Conservation (phyloP, 1,140 invertebrate genomes). For the Branchinecta lynchi region DNA sequence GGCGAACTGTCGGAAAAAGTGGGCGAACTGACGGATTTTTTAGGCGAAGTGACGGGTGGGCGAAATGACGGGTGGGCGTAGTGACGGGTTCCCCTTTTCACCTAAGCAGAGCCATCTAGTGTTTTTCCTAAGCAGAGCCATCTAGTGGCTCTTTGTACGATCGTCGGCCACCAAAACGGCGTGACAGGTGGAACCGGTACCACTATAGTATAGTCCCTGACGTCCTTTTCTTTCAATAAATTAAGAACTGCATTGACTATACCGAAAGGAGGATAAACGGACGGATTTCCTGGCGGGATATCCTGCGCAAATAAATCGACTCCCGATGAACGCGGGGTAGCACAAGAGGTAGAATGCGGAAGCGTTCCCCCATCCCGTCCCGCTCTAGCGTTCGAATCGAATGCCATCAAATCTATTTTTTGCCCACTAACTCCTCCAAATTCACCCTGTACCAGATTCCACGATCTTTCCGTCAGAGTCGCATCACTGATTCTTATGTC, state of each 20-base stretch:
- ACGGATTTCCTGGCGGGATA: not conserved
- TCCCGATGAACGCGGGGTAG: not conserved
- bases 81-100: too few relatives aligned
- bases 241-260: not conserved
- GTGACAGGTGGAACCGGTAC: not conserved
- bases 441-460: not conserved
- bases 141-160: not conserved
- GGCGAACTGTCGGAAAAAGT: too few relatives aligned
- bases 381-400: conserved; percentile 4
- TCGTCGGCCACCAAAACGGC: not conserved
- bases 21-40: too few relatives aligned
- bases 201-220: not conserved
- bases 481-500: not conserved
- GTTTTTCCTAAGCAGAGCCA: not conserved
- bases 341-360: not conserved
- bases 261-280: not conserved
- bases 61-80: too few relatives aligned
- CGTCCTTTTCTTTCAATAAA: not conserved
- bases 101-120: too few relatives aligned
- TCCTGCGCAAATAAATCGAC: not conserved
- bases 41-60: too few relatives aligned
- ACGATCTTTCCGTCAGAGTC: not conserved
- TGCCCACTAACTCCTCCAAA: not conserved
- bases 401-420: not conserved
- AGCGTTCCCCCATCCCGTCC: not conserved